Evolutionary conservation across 2,797 vertebrate species (phyloP).

Genomic region (Meriones psammophilus): DNA sequence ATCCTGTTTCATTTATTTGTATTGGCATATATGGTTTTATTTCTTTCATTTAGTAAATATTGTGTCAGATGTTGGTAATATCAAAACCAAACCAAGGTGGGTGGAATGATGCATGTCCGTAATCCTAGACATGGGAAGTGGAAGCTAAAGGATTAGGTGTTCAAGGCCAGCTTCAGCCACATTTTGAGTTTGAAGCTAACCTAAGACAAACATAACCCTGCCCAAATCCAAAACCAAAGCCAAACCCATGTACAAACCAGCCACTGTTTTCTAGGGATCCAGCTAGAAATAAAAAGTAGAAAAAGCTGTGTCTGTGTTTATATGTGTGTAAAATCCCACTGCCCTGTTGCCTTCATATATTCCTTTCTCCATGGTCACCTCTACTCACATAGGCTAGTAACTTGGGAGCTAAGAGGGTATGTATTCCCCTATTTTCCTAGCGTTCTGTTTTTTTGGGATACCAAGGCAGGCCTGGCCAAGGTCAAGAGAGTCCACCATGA

Average conservation of each 20-base stretch:
- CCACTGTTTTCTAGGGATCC: constrained; percentile 3
- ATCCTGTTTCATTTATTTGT: neutral
- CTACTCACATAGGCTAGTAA: neutral
- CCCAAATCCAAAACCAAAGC: neutral
- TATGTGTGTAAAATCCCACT: neutral
- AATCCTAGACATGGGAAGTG: neutral
- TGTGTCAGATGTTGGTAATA: neutral
- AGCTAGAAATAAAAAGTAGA: neutral
- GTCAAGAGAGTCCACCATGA: neutral
- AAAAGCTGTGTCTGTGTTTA: neutral
- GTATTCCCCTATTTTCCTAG: too few species aligned
- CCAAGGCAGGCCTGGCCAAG: neutral
- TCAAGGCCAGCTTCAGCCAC: neutral
- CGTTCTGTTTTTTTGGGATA: neutral
- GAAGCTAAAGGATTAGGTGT: neutral
- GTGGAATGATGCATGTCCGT: neutral
- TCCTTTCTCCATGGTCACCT: too few species aligned
- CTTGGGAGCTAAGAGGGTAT: neutral
- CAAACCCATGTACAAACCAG: neutral
- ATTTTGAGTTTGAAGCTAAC: neutral
- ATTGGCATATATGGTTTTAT: neutral
- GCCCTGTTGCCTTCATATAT: neutral
- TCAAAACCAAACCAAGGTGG: constrained; percentile 7
- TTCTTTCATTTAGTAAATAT: neutral
- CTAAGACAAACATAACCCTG: neutral